Evolutionary conservation across 2,113 vertebrate species (phyloP), one percentile per base, ranked within the genome.

Genomic region (Gorsachius goisagi): DNA sequence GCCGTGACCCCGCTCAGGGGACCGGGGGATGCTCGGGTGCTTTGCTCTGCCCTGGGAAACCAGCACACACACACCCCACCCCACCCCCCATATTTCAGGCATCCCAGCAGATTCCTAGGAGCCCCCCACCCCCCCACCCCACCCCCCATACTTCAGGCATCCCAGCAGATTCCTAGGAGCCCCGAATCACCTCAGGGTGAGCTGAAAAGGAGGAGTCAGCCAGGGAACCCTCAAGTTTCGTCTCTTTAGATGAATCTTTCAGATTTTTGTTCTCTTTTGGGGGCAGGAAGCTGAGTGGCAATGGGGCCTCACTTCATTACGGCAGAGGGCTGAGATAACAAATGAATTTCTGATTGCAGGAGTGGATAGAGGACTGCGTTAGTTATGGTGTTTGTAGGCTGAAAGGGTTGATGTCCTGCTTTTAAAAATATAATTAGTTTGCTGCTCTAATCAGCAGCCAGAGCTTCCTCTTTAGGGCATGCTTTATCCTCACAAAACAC

Each of bases 161-260:
- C 35, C 58, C 37, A 5, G 33, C 45, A 35, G 30, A 3, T 5
- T 15, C 26, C 41, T 6, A 8, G 33, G 27, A 80, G 28, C 44
- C 26, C 37, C 2, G 3, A 3, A 27, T 0, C 6, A 2, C 44
- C 64, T 78, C 18, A 6, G 9, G 19, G 55, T 3, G 13, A 52
- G 56, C 28, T 35, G 22, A 7, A 56, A 62, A 45, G 2, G 6
- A 49, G 32, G 14, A 15, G 28, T 22, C 55, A 69, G n/a, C 11
- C 72, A 53, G 27, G 30, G 28, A 49, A 28, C 17, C 50, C 44
- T 28, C 3, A 0, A 19, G 28, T n/a, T 74, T 33, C 7, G 14
- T 14, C 24, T 45, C 59, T 56, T 62, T 30, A 76, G 55, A 44
- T 15, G 41, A 44, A 44, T 44, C 41, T 44, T 44, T 9, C 5